Evolutionary conservation across 2,888 invertebrate species (phyloP), one percentile per base, ranked within the genome.

Genomic region (Spilarctia lutea): DNA sequence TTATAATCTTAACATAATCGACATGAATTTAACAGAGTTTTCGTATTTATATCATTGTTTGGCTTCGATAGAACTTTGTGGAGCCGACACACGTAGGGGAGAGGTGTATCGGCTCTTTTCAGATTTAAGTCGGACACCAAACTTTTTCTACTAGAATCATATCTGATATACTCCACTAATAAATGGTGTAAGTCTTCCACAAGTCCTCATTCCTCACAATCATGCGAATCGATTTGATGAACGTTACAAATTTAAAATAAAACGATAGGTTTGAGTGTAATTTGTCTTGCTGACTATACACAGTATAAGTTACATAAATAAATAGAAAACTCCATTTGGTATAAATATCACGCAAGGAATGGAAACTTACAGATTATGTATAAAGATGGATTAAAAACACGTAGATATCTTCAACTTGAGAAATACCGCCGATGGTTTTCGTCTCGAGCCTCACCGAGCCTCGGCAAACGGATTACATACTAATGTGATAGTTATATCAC

Each of bases 401-500:
- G 63, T 39, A 68, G 52, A 13, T 68, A 63, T 63, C 56, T 52
- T 42, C 67, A 65, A 10, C 63, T 16, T 30, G 68, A 70, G 27
- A 66, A 75, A 48, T 65, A 24, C 63, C 33, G 65, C 65, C 33
- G 65, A 66, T 27, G 66, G 27, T 72, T 76, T 79, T 73, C 39
- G 30, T 30, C 63, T 63, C 63, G 30, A 63, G 30, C 74, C 42
- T 66, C 8, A 45, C 68, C 16, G 60, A 74, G 74, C 48, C 78
- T 74, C 74, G 63, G 27, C 73, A 42, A 69, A 65, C 71, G 65
- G 39, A 75, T 74, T 71, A 76, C 76, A 78, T 78, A 81, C 74
- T 77, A 81, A 81, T 79, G 68, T 78, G 48, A 81, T 78, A 73
- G 77, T 75, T 65, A 71, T 77, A 79, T 81, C 83, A 77, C 56